Percentiles rank a stretch among this genome's conserved stretches.
These are phyloP conservation scores for Rhagoletis zephyria DNA, from an alignment of 1,140 invertebrate species.

Conservation along the genomic window DNA sequence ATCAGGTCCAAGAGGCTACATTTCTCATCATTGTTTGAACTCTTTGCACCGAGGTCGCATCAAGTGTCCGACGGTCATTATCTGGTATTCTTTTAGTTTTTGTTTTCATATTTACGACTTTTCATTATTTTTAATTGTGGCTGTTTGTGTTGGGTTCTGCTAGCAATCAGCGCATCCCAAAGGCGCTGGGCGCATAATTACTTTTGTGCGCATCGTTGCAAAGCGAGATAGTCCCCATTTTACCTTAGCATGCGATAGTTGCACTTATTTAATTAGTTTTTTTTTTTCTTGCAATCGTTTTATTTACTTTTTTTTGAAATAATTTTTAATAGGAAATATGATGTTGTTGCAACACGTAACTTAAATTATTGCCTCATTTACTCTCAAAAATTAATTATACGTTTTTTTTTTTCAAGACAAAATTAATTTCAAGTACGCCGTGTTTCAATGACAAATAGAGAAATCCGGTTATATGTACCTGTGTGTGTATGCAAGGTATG, in stretches of 20 bases:
- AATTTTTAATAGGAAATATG: background rate
- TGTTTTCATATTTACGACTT: background rate
- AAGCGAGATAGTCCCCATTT: background rate
- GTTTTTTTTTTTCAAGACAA: too few species aligned
- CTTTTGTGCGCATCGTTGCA: background rate
- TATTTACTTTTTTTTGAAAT: too few species aligned
- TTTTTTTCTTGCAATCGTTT: background rate
- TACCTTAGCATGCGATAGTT: background rate
- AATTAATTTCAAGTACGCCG: too few species aligned
- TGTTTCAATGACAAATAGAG: too few species aligned
- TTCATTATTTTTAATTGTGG: conserved; percentile 20
- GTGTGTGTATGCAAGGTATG: too few species aligned
- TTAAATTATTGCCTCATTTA: too few species aligned
- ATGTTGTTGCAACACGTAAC: background rate
- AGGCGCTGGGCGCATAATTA: background rate
- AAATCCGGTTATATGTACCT: too few species aligned
- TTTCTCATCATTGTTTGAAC: background rate
- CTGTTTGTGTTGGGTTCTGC: background rate
- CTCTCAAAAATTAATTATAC: too few species aligned
- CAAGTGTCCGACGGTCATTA: background rate
- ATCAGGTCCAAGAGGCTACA: background rate
- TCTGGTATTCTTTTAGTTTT: background rate
- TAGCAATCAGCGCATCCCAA: background rate
- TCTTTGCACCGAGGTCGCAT: background rate
- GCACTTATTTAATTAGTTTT: background rate